Conservation (phyloP, 2,113 vertebrate genomes). For the Melanotaenia duboulayi region DNA sequence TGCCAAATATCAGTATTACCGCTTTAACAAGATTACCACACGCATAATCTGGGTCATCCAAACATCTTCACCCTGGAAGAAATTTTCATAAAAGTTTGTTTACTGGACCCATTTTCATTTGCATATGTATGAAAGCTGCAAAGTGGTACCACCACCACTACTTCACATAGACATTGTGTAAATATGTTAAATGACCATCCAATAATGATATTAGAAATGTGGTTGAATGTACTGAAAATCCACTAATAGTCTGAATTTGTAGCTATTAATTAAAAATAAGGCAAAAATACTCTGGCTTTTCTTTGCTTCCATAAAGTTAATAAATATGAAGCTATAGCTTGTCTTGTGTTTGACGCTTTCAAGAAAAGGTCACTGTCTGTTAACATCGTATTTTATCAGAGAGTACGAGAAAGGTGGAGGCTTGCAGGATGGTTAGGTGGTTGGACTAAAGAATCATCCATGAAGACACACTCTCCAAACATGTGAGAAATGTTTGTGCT, state of each 20-base stretch:
- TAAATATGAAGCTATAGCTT: neutral
- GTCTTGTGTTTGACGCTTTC: neutral
- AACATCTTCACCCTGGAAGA: too few relatives aligned
- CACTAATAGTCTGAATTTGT: neutral
- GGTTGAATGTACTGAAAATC: neutral
- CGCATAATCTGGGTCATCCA: too few relatives aligned
- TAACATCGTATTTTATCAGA: too few relatives aligned
- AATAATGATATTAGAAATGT: neutral
- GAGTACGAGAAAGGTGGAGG: neutral
- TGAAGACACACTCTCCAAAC: neutral
- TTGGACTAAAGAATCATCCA: neutral
- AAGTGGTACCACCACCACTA: too few relatives aligned
- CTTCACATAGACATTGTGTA: too few relatives aligned
- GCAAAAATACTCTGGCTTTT: neutral
- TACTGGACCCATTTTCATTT: too few relatives aligned
- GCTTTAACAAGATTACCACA: too few relatives aligned
- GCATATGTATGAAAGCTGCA: too few relatives aligned
- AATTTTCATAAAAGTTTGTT: too few relatives aligned
- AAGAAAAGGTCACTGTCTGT: neutral
- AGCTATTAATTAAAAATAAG: neutral
- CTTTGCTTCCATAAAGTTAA: conserved; percentile 3
- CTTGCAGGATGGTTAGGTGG: neutral
- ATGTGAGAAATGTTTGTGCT: neutral
- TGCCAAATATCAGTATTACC: too few relatives aligned
- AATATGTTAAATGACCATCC: too few relatives aligned